phyloP scores from a whole-genome alignment of 2,113 vertebrate species.

The Vulpes lagopus region DNA sequence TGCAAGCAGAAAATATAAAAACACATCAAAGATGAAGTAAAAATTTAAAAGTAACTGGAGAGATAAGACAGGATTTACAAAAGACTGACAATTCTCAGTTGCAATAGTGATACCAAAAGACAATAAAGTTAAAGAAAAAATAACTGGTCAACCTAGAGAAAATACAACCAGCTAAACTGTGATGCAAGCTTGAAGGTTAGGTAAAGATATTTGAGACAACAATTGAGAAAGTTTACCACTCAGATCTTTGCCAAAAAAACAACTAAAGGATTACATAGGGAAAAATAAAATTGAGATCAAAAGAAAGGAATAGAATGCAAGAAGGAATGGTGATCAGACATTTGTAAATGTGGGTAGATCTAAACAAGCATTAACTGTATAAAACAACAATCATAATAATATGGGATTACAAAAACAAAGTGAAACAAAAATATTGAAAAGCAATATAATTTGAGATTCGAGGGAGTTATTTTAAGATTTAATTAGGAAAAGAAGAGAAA shows the following conservation, averaged over 20 bases:
- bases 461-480: neutral
- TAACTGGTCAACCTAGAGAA: neutral
- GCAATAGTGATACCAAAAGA: neutral
- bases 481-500: constrained; percentile 36
- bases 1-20: neutral
- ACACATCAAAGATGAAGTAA: neutral
- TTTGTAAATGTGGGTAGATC: neutral
- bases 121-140: neutral
- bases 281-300: neutral
- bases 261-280: neutral
- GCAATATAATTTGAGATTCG: neutral
- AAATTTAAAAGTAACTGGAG: constrained; percentile 46
- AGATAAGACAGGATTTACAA: neutral
- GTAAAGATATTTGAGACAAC: neutral
- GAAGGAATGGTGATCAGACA: neutral
- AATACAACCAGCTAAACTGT: neutral
- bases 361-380: neutral
- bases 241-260: neutral
- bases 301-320: neutral
- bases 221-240: neutral
- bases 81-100: neutral
- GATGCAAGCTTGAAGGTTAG: neutral
- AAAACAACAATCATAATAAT: neutral
- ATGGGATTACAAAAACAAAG: neutral
- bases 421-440: constrained; percentile 37